Evolutionary conservation across 1,140 invertebrate species (phyloP).

Genomic region (Callitettix versicolor): DNA sequence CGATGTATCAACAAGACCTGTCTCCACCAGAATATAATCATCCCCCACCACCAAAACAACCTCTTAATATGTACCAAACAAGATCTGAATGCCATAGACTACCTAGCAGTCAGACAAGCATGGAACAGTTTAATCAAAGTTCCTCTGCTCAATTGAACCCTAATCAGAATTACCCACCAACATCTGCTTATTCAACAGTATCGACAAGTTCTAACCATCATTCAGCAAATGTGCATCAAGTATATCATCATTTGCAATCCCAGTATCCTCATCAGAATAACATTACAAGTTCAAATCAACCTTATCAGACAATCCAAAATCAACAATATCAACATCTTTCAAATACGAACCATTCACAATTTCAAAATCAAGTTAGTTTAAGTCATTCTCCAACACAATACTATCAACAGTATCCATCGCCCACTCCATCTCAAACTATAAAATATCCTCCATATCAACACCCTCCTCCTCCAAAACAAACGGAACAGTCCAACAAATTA

Average conservation of each 20-base stretch:
- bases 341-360: neutral
- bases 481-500: conserved; percentile 9
- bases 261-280: conserved; percentile 9
- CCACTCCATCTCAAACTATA: neutral
- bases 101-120: conserved; percentile 4
- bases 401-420: conserved; percentile 7
- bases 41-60: conserved; percentile 15
- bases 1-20: conserved; percentile 24
- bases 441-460: conserved; percentile 33
- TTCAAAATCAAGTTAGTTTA: neutral
- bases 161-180: conserved; percentile 5
- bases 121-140: too few relatives aligned
- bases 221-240: neutral
- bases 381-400: conserved; percentile 12
- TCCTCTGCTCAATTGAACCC: too few relatives aligned
- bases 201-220: neutral
- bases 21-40: conserved; percentile 19
- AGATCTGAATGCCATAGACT: conserved; percentile 27
- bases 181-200: neutral
- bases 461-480: conserved; percentile 30
- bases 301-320: neutral
- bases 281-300: neutral
- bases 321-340: neutral
- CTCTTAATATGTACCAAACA: conserved; percentile 22
- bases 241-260: neutral